A percentile compares a stretch with the other conserved stretches of the same genome.
phyloP scores from a whole-genome alignment of 1,140 invertebrate genomes.

The Bombus picipes region DNA sequence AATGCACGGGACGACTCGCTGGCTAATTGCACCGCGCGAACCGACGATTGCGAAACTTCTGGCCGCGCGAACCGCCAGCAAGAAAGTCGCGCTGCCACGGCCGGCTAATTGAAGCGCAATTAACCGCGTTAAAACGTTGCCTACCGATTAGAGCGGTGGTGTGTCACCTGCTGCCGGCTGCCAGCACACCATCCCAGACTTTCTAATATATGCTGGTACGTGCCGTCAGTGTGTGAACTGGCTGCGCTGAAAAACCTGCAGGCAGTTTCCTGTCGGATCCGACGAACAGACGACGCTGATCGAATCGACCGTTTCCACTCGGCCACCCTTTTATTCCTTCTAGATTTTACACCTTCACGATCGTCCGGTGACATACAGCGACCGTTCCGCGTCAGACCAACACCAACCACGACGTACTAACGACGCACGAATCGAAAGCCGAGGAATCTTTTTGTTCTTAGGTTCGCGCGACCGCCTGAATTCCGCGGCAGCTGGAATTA shows the following conservation, averaged over 20 bases:
- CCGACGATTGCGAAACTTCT: slow-evolving; percentile 61
- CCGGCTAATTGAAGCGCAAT: slow-evolving; percentile 73
- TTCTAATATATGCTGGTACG: not conserved
- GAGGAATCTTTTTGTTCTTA: no score
- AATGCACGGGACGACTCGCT: slow-evolving; percentile 50
- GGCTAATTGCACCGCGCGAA: slow-evolving; percentile 59
- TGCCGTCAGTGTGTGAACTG: no score
- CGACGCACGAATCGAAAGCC: no score
- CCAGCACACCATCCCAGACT: not conserved
- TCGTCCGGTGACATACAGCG: rapidly evolving
- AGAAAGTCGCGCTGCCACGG: slow-evolving; percentile 44
- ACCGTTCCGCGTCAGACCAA: no score
- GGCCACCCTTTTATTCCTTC: no score
- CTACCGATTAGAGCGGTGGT: slow-evolving; percentile 59
- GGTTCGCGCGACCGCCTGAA: not conserved
- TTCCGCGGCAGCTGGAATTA: not conserved
- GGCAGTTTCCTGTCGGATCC: no score
- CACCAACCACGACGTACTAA: no score
- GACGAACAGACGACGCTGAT: no score
- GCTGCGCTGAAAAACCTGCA: no score
- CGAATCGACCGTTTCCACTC: no score
- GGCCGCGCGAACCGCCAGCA: slow-evolving; percentile 15
- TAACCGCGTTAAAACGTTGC: slow-evolving; percentile 72
- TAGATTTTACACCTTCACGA: no score
- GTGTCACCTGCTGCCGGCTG: not conserved